These are phyloP conservation scores for Phrynocephalus forsythii DNA, from an alignment of 2,797 vertebrate species.

Conservation along the genomic window DNA sequence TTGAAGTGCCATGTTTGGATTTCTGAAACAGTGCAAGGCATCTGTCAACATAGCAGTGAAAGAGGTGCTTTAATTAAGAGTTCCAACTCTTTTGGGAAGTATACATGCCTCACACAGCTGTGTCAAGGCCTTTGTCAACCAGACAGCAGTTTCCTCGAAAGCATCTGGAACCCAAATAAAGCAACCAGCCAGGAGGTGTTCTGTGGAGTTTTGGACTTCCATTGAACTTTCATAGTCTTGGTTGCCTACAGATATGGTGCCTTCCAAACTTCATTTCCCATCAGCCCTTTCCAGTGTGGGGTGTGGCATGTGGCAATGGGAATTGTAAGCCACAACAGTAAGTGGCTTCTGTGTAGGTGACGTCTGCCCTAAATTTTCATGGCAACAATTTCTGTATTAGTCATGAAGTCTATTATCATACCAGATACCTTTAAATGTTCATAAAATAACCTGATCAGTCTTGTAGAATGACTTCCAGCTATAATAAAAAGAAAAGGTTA, in stretches of 20 bases:
- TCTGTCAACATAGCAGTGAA: not conserved
- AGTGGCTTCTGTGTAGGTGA: not conserved
- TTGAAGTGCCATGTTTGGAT: not conserved
- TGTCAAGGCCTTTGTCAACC: too few species aligned
- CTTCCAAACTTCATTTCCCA: not conserved
- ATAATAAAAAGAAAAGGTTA: too few species aligned
- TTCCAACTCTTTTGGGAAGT: not conserved
- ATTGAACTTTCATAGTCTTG: not conserved
- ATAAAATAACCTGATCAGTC: not conserved
- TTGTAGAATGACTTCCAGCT: too few species aligned
- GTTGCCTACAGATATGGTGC: not conserved
- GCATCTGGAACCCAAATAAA: too few species aligned
- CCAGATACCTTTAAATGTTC: not conserved
- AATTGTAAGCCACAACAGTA: not conserved
- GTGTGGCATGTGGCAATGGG: not conserved
- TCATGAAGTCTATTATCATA: not conserved
- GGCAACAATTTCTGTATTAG: not conserved
- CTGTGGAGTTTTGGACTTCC: not conserved
- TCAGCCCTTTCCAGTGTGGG: not conserved
- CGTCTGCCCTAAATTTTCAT: not conserved
- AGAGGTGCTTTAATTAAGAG: not conserved
- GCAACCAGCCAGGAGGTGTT: too few species aligned
- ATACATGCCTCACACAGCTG: too few species aligned
- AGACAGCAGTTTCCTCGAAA: too few species aligned
- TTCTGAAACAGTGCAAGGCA: not conserved